phyloP scores from a whole-genome alignment of 2,797 vertebrate genomes.

The Sorex maritimensis region DNA sequence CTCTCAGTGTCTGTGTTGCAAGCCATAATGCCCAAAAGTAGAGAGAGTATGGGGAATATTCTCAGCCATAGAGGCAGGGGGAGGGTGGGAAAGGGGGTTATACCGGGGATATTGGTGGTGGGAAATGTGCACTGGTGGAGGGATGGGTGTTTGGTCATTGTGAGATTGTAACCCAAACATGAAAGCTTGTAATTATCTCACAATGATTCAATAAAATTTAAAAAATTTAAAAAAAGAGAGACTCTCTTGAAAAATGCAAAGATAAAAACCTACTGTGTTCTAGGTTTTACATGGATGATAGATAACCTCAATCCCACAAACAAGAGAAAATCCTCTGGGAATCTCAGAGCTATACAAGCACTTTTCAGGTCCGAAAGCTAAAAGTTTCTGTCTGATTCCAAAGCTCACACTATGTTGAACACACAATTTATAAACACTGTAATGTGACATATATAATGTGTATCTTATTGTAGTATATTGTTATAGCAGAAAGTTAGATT shows the following conservation, averaged over 20 bases:
- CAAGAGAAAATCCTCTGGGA: background rate
- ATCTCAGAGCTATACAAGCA: background rate
- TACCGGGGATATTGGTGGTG: too few relatives aligned
- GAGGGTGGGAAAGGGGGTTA: too few relatives aligned
- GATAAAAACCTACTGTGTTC: conserved; percentile 1
- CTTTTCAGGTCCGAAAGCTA: background rate
- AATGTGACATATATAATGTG: background rate
- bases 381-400: background rate
- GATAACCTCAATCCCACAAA: background rate
- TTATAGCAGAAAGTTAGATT: background rate
- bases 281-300: background rate
- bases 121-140: too few relatives aligned
- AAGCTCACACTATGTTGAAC: background rate
- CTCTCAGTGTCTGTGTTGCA: too few relatives aligned
- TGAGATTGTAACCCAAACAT: too few relatives aligned
- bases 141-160: too few relatives aligned
- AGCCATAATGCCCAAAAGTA: too few relatives aligned
- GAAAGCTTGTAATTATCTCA: too few relatives aligned
- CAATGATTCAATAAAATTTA: too few relatives aligned
- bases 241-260: background rate
- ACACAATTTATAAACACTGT: background rate
- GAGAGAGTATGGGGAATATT: too few relatives aligned
- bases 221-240: too few relatives aligned
- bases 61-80: too few relatives aligned
- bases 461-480: background rate